phyloP scores from a whole-genome alignment of 2,888 invertebrate species.

The Cryptops parisi region DNA sequence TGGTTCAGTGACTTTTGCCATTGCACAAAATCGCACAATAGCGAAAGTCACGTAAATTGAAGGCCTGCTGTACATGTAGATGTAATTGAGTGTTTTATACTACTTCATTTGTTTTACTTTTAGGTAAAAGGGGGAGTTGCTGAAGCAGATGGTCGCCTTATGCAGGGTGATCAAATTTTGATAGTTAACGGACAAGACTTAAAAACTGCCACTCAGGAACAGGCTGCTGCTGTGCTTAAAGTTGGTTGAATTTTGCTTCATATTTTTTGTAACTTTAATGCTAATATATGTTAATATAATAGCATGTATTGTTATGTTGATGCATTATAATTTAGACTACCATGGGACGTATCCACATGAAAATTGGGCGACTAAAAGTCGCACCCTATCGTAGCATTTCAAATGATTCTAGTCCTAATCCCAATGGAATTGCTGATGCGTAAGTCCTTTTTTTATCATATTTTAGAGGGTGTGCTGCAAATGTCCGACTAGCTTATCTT shows the following conservation, averaged over 20 bases:
- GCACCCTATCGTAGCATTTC: conserved; percentile 22
- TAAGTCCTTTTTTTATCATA: conserved; percentile 1
- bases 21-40: no score
- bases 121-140: conserved; percentile 80
- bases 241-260: no score
- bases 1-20: no score
- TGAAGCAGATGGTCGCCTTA: conserved; percentile 66
- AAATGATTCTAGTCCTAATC: conserved; percentile 11
- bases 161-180: conserved; percentile 80
- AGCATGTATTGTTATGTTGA: no score
- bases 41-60: no score
- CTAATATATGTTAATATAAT: no score
- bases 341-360: conserved; percentile 64
- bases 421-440: conserved; percentile 13
- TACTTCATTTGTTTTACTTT: background rate
- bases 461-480: background rate
- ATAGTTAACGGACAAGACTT: conserved; percentile 78
- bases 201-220: conserved; percentile 52
- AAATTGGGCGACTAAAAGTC: conserved; percentile 72
- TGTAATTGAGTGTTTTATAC: no score
- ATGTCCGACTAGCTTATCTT: background rate
- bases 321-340: conserved; percentile 41
- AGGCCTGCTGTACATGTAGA: no score
- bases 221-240: conserved; percentile 78
- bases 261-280: no score